Percentiles rank a stretch among this genome's conserved stretches.
phyloP scores from a whole-genome alignment of 2,797 vertebrate genomes.

The Danio choprae region DNA sequence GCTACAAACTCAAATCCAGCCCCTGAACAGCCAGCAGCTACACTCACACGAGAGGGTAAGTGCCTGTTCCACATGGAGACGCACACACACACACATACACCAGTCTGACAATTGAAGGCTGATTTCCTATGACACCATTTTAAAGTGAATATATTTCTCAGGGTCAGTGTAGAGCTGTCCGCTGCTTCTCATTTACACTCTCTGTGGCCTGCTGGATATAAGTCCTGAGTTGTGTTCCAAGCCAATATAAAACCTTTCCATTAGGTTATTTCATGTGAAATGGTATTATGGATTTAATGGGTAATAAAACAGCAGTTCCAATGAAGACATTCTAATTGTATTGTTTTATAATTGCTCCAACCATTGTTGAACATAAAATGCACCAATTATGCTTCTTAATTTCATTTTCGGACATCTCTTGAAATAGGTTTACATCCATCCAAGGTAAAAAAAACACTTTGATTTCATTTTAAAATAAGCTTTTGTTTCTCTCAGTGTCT shows the following conservation, averaged over 20 bases:
- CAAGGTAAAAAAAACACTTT: too few relatives aligned
- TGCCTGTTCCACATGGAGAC: not conserved
- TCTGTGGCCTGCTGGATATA: not conserved
- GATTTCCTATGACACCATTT: conserved; percentile 8
- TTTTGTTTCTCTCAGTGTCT: too few relatives aligned
- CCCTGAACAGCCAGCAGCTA: conserved; percentile 69
- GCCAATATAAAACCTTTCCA: not conserved
- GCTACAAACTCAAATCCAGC: conserved; percentile 64
- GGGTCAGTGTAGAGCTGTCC: conserved; percentile 10
- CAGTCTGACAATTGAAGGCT: not conserved
- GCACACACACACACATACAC: not conserved
- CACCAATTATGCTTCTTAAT: too few relatives aligned
- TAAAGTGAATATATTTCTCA: conserved; percentile 13
- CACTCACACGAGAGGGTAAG: conserved; percentile 75
- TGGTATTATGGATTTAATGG: not conserved
- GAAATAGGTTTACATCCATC: too few relatives aligned
- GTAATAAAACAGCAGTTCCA: not conserved
- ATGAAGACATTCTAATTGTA: not conserved
- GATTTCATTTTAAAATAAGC: too few relatives aligned
- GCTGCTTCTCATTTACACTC: conserved; percentile 15
- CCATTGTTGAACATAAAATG: not conserved
- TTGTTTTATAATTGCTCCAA: not conserved
- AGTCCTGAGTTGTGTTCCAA: not conserved
- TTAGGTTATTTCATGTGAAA: not conserved
- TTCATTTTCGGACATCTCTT: too few relatives aligned